Conservation (phyloP, 2,113 vertebrate species). For the Daphoenositta chrysoptera region DNA sequence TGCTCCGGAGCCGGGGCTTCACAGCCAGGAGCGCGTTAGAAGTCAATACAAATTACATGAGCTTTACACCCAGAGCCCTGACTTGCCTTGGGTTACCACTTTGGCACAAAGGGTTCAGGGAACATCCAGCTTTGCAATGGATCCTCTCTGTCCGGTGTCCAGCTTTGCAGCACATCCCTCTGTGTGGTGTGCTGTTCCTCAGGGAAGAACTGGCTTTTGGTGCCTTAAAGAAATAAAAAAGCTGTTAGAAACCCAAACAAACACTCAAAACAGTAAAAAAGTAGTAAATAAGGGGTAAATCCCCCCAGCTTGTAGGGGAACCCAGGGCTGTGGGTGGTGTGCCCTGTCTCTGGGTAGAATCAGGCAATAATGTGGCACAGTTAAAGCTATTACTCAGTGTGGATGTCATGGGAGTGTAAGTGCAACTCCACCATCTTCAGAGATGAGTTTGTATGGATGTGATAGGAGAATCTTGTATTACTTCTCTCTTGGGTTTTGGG, state of each 20-base stretch:
- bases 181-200: neutral
- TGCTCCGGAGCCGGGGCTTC: neutral
- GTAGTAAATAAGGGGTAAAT: neutral
- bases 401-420: neutral
- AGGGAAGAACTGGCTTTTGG: neutral
- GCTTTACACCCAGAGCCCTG: conserved; percentile 40
- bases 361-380: neutral
- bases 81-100: conserved; percentile 55
- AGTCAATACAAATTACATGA: conserved; percentile 25
- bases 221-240: neutral
- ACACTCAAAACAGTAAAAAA: neutral
- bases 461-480: neutral
- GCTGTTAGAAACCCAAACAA: neutral
- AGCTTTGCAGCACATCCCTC: neutral
- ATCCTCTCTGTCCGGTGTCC: neutral
- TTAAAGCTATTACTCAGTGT: neutral
- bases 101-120: conserved; percentile 32
- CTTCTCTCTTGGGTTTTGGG: neutral
- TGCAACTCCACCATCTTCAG: neutral
- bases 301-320: neutral
- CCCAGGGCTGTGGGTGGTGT: neutral
- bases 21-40: neutral
- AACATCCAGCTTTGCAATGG: conserved; percentile 47
- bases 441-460: neutral
- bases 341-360: neutral